Evolutionary conservation across 2,113 vertebrate species (phyloP), one percentile per base, ranked within the genome.

Genomic region (Microtus montanus): DNA sequence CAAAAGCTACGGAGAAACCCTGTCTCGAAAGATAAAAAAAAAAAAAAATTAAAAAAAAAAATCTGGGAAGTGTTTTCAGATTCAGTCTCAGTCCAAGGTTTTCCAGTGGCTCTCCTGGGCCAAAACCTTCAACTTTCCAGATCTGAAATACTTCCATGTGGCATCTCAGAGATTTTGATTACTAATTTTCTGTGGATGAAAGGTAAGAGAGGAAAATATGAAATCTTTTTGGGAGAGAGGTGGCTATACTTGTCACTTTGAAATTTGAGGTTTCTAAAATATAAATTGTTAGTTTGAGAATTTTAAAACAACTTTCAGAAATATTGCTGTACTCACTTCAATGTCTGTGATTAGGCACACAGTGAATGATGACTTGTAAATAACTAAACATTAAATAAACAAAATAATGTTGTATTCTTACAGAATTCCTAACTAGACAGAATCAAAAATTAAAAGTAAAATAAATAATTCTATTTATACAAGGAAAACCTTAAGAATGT

Each of bases 151-250:
- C 52, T 95, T 63, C 41, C 15, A 68, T 41, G 74, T 87, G 44
- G 12, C 52, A 87, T 89, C 66, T 74, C 61, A 78, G 4, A 54
- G 44, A 93, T 87, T 90, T 93, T 71, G n/a, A 95, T 93, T 94
- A 93, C 80, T 89, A 94, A 91, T 96, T 92, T 90, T 66, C 33
- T 70, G 44, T 2, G 58, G 49, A 78, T 95, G 19, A 91, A 94
- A 70, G 85, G 35, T 85, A 26, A 66, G n/a, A 75, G 13, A 64
- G 61, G 41, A 35, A 89, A 91, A 73, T 38, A 73, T 64, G 52
- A 93, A 91, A 73, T 14, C 26, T 92, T 82, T 83, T 6, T 41
- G 64, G 38, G 44, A 89, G 19, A 87, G 3, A 93, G 28, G 68
- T 87, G 38, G 38, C 3, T 92, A 63, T 47, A 28, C 1, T 64